Base-by-base conservation (phyloP, 1,140 invertebrate species). In the Pseudachorutes palmiensis region DNA sequence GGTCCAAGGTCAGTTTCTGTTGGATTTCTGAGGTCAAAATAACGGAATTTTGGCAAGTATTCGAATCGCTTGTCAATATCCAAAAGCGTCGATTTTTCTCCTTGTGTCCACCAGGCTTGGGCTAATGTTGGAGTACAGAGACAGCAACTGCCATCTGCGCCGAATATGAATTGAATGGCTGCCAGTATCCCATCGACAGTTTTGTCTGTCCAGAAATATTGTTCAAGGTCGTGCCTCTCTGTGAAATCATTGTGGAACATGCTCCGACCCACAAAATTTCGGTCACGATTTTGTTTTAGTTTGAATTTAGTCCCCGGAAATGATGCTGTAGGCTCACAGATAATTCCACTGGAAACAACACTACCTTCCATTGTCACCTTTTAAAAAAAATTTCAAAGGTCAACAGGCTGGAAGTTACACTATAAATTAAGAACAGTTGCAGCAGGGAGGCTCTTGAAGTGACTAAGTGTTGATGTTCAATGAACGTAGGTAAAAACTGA, bases 161-260 rank as follows among this genome's bases (percentile, higher is more conserved):
- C 69, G 64, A 72, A 72, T 16, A 66, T 68, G 28, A 51, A 70
- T 33, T 55, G 55, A 30, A 72, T 16, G 1, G 65, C 66, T 1
- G 63, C 48, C 28, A 66, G 33, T 41, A 72, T 70, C n/a, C 28
- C 60, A 45, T 66, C 48, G 14, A 72, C 62, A 49, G 69, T 70
- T 68, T 72, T 68, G 2, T 70, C 68, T 5, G 69, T 72, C 71
- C 71, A 72, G 57, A 72, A 72, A 68, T 72, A 72, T 30, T 72
- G 71, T 51, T 72, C 71, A 16, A 72, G 61, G 26, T 72, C 71
- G 2, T 69, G 28, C 31, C 71, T 33, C 33, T 72, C 71, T 1
- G 36, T 19, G 41, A 72, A 72, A 36, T 65, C 69, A 29, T 51
- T 33, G 19, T 31, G 36, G 36, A 70, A 70, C 69, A 70, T 70